Evolutionary conservation across 1,140 invertebrate genomes (phyloP).

Genomic region (Temnothorax nylanderi): DNA sequence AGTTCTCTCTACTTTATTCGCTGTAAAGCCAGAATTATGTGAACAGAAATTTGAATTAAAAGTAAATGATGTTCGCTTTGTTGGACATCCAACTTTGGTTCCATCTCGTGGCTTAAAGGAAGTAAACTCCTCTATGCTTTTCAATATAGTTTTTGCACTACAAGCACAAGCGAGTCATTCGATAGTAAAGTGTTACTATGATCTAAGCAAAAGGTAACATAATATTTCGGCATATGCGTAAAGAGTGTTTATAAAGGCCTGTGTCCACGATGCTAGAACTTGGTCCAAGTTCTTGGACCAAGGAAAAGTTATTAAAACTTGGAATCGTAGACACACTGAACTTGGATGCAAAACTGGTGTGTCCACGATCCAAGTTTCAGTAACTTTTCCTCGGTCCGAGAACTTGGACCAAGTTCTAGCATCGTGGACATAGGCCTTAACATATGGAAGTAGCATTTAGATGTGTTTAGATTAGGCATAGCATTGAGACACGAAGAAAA

Average conservation of each 20-base stretch:
- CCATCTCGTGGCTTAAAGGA: slow-evolving; percentile 88
- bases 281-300: no score
- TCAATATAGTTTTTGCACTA: slow-evolving; percentile 97
- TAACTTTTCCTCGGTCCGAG: no score
- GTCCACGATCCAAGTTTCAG: no score
- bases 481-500: slow-evolving; percentile 96
- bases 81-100: slow-evolving; percentile 95
- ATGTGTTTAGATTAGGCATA: slow-evolving; percentile 89
- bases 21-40: slow-evolving; percentile 95
- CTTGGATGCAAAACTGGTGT: no score
- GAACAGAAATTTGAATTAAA: slow-evolving; percentile 97
- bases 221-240: slow-evolving; percentile 34
- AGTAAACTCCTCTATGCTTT: slow-evolving; percentile 91
- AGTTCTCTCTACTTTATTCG: slow-evolving; percentile 95
- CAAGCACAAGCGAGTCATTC: slow-evolving; percentile 96
- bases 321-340: no score
- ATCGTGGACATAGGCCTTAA: no score
- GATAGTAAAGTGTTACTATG: slow-evolving; percentile 97
- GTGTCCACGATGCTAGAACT: no score
- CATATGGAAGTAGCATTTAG: not conserved
- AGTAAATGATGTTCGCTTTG: slow-evolving; percentile 97
- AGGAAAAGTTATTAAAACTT: no score
- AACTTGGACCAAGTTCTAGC: no score
- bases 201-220: slow-evolving; percentile 91
- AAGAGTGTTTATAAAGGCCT: not conserved